These are phyloP conservation scores for Mactra quadrangularis DNA, from an alignment of 1,140 invertebrate species.

Conservation along the genomic window DNA sequence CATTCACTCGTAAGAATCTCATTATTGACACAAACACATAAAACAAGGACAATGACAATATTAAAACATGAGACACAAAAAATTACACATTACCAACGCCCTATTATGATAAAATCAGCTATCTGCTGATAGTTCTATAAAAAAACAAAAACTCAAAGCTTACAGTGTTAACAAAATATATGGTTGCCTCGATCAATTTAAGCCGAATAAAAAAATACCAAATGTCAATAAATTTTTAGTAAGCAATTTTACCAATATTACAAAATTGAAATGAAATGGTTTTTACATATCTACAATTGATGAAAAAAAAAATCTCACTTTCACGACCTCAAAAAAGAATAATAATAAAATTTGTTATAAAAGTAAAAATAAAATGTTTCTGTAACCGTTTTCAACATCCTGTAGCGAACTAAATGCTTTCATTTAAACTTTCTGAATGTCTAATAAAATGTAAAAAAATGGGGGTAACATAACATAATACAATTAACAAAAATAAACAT, in stretches of 20 bases:
- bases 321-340: not conserved
- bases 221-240: not conserved
- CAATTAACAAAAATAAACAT: constrained; percentile 29
- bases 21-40: constrained; percentile 21
- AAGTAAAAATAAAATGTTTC: not conserved
- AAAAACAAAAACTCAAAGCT: not conserved
- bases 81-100: not conserved
- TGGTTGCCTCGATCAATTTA: not conserved
- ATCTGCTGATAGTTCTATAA: not conserved
- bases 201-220: not conserved
- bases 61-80: not conserved
- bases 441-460: constrained; percentile 33
- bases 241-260: not conserved
- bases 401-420: constrained; percentile 9
- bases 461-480: not conserved
- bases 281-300: too few species aligned
- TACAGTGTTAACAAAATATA: not conserved
- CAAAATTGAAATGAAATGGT: too few species aligned
- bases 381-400: not conserved
- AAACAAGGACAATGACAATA: constrained; percentile 1
- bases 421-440: constrained; percentile 12
- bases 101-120: not conserved
- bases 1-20: constrained; percentile 35
- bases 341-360: not conserved
- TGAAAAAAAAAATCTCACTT: too few species aligned